Percentiles rank a stretch among this genome's conserved stretches.
Conservation (phyloP, 2,113 vertebrate species). For the Chionodraco myersi region DNA sequence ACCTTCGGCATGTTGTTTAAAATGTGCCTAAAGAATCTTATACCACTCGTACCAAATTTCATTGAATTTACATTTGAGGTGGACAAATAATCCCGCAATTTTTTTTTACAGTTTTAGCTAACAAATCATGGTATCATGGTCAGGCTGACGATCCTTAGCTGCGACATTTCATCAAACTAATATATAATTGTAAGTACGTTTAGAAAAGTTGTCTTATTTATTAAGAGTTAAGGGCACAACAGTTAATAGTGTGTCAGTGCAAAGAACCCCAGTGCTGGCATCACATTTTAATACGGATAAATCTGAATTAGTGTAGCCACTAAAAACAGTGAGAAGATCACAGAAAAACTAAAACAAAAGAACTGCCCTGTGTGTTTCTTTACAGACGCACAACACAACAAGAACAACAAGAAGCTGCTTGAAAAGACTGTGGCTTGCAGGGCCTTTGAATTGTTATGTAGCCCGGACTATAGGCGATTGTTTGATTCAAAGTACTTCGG, state of each 20-base stretch:
- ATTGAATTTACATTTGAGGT: neutral
- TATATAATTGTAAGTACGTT: neutral
- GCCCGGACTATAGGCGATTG: neutral
- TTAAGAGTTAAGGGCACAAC: neutral
- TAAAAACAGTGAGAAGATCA: neutral
- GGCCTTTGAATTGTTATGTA: neutral
- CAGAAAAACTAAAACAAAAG: neutral
- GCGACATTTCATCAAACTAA: neutral
- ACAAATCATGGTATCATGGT: too few relatives aligned
- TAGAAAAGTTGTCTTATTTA: neutral
- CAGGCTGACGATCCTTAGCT: neutral
- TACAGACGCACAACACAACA: neutral
- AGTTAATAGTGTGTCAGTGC: neutral
- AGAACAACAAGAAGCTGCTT: neutral
- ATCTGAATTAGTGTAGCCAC: neutral
- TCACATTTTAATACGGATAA: neutral
- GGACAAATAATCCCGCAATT: neutral
- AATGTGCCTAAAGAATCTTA: neutral
- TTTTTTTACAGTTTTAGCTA: too few relatives aligned
- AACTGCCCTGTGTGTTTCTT: neutral
- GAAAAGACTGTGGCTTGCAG: neutral
- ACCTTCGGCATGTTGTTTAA: neutral
- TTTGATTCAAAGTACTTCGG: neutral
- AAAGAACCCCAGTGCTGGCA: neutral
- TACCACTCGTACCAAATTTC: neutral